Evolutionary conservation across 2,888 invertebrate genomes (phyloP), one percentile per base, ranked within the genome.

Genomic region (Lithodes maja): DNA sequence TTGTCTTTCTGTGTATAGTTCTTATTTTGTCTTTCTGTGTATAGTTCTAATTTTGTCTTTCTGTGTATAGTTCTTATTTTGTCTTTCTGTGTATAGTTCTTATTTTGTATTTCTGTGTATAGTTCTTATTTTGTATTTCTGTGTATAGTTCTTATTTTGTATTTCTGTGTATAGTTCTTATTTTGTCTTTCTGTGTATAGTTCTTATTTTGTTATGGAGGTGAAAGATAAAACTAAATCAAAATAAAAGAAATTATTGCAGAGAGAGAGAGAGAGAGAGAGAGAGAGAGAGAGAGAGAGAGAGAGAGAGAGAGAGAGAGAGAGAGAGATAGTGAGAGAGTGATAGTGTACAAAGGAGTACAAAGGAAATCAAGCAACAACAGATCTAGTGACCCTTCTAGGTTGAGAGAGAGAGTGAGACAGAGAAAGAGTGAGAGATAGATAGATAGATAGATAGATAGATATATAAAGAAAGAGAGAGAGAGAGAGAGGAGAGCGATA

Each of bases 231-330:
- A 1, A 50, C 9, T n/a, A 9, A 15, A 54, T 15, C 54, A 54
- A 54, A 80, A 52, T 54, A n/a, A 52, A 15, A 50, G 1, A 15
- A 49, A 52, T 52, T 33, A 15, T 52, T 15, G 52, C 52, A 12
- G 80, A 80, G 54, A 80, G 54, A 53, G 53, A 53, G 80, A 80
- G 52, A 49, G 79, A 52, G 79, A 79, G 52, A 2, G 79, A 79
- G 79, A 79, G 52, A 79, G 52, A 52, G 79, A 79, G 79, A 52
- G 52, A 79, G 78, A 78, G 78, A 53, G 80, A 53, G 53, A 54
- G 54, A 53, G 53, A 80, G 80, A 54, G 54, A 53, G 54, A 54
- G 15, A 54, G 54, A 55, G n/a, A 55, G 54, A 0, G 78, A 49
- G 79, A 53, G 52, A 53, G 55, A 79, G 79, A 79, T 7, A 53